Evolutionary conservation across 2,888 invertebrate genomes (phyloP).

Genomic region (Noctua fimbriata): DNA sequence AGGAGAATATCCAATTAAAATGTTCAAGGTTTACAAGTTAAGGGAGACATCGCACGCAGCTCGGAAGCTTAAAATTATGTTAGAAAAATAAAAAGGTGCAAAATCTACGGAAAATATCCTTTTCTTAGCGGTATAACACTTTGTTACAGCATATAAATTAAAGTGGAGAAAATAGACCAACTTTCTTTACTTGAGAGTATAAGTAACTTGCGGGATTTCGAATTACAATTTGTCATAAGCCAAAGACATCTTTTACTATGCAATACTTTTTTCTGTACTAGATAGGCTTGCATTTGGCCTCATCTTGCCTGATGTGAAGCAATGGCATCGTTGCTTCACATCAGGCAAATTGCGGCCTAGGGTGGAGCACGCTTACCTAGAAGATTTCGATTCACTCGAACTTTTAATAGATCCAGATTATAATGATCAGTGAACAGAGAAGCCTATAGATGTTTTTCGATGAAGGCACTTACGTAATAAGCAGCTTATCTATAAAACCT

Average conservation of each 20-base stretch:
- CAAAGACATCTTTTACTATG: background rate
- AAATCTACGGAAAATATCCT: background rate
- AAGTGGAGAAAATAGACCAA: no score
- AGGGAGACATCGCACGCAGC: background rate
- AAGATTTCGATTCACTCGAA: no score
- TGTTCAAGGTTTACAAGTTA: conserved; percentile 27
- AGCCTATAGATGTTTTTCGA: background rate
- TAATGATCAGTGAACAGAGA: no score
- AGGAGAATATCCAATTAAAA: conserved; percentile 51
- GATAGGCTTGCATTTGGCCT: no score
- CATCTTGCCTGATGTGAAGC: no score
- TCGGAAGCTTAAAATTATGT: background rate
- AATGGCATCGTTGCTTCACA: no score
- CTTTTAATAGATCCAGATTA: no score
- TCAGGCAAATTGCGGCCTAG: no score
- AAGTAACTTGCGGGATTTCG: background rate
- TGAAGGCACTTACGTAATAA: background rate
- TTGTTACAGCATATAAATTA: no score
- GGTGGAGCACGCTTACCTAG: no score
- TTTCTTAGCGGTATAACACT: background rate
- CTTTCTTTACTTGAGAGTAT: background rate
- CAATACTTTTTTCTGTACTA: background rate
- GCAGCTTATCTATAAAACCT: background rate
- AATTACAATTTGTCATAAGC: background rate
- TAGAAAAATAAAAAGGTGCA: background rate